phyloP scores from a whole-genome alignment of 2,113 vertebrate genomes.

The Australoheros scitulus region DNA sequence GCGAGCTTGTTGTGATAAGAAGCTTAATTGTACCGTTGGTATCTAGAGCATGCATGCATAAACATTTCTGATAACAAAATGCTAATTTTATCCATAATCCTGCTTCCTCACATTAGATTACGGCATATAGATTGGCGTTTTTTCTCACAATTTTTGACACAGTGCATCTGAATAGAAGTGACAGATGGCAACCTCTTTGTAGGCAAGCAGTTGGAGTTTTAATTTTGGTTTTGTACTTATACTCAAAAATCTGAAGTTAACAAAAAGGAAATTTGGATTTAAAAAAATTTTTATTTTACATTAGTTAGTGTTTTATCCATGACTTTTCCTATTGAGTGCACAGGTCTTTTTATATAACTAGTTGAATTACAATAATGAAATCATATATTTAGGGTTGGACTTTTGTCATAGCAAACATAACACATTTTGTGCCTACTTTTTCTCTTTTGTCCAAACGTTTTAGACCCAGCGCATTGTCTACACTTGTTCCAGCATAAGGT shows the following conservation, averaged over 20 bases:
- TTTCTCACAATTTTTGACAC: slow-evolving; percentile 20
- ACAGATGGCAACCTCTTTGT: slow-evolving; percentile 22
- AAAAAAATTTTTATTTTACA: not conserved
- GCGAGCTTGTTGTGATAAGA: slow-evolving; percentile 46
- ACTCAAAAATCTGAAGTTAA: not conserved
- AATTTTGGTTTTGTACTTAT: slow-evolving; percentile 4
- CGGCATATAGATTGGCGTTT: slow-evolving; percentile 2
- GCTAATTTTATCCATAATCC: slow-evolving; percentile 45
- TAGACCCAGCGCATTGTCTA: not conserved
- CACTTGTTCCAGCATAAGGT: not conserved
- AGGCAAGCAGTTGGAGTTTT: not conserved
- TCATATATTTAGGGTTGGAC: not conserved
- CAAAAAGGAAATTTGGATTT: not conserved
- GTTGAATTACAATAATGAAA: not conserved
- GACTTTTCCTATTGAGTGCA: not conserved
- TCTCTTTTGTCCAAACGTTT: not conserved
- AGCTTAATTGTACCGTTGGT: slow-evolving; percentile 26
- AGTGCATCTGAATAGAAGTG: slow-evolving; percentile 18
- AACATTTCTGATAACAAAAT: slow-evolving; percentile 34
- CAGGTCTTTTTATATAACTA: not conserved
- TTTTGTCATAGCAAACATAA: not conserved
- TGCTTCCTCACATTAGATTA: slow-evolving; percentile 38
- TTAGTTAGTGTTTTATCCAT: not conserved
- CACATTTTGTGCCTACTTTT: not conserved
- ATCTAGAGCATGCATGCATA: slow-evolving; percentile 38